Base-by-base conservation (phyloP, 2,113 vertebrate genomes). In the Tinamus guttatus region DNA sequence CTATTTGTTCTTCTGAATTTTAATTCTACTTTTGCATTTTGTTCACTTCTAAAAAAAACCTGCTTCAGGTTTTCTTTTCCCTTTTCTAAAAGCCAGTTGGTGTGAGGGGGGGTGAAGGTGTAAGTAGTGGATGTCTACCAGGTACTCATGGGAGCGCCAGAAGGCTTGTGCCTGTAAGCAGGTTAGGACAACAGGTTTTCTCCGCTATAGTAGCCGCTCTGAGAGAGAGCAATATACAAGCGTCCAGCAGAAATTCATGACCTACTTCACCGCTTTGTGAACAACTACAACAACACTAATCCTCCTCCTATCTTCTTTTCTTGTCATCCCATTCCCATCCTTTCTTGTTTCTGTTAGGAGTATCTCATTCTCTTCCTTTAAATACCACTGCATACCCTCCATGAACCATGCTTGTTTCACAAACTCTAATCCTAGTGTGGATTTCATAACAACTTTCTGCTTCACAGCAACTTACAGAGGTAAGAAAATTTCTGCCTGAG, bases 1-100 rank as follows among this genome's bases (percentile, higher is more conserved):
- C 3, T 27, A 63, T 67, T 75, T 76, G 34, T 60, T 82, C 30
- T 51, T 20, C 16, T 41, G 32, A 87, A 30, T 81, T 82, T 79
- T 75, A 14, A 7, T 4, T 58, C 34, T 28, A 17, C 11, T 70
- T 84, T 85, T 52, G 22, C 2, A 21, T 11, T 36, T 81, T 77
- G 5, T 5, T 65, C 7, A 5, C 32, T 56, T 73, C 87, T 68
- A n/a, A n/a, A n/a, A n/a, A n/a, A n/a, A n/a, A n/a, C n/a, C 21
- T 6, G 13, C 16, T 0, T 0, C 9, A 11, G 32, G 52, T 82
- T 69, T 73, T 34, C 14, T 30, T 47, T 64, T 64, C 30, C 8
- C 3, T 13, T 77, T 69, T 47, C n/a, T 41, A 49, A 0, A 0
- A 87, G 16, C 34, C 7, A 54, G 16, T 6, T 68, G 24, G 9